phyloP scores from a whole-genome alignment of 2,113 vertebrate species.

The Scalopus aquaticus region DNA sequence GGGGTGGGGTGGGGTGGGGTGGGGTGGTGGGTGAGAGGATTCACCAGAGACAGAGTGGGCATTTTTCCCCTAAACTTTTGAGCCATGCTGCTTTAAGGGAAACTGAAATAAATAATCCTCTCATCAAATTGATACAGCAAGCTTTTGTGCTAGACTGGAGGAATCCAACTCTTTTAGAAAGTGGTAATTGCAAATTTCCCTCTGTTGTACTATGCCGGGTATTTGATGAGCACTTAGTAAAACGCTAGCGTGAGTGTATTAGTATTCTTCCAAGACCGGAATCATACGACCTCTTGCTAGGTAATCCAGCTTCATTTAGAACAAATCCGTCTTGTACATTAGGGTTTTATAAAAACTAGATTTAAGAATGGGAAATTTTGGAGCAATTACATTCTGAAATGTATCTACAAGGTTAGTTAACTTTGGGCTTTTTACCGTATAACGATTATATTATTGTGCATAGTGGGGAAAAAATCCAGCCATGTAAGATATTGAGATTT shows the following conservation, averaged over 20 bases:
- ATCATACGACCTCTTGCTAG: not conserved
- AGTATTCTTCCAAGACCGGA: not conserved
- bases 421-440: not conserved
- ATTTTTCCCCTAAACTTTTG: conserved; percentile 10
- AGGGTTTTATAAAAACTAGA: conserved; percentile 69
- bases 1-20: too few relatives aligned
- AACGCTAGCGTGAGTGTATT: not conserved
- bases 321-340: conserved; percentile 4
- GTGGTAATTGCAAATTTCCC: not conserved
- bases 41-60: too few relatives aligned
- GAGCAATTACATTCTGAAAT: not conserved
- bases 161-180: not conserved
- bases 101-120: conserved; percentile 23
- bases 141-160: not conserved
- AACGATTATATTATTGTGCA: not conserved
- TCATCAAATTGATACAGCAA: not conserved
- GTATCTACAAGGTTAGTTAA: not conserved
- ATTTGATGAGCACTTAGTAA: not conserved
- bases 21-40: too few relatives aligned
- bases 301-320: conserved; percentile 19
- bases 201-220: not conserved
- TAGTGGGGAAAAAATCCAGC: not conserved
- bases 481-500: not conserved
- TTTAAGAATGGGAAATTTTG: conserved; percentile 66
- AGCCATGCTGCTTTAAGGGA: conserved; percentile 39